These are phyloP conservation scores for Masnerella sp. DNA, from an alignment of 2,888 invertebrate genomes.

Conservation along the genomic window DNA sequence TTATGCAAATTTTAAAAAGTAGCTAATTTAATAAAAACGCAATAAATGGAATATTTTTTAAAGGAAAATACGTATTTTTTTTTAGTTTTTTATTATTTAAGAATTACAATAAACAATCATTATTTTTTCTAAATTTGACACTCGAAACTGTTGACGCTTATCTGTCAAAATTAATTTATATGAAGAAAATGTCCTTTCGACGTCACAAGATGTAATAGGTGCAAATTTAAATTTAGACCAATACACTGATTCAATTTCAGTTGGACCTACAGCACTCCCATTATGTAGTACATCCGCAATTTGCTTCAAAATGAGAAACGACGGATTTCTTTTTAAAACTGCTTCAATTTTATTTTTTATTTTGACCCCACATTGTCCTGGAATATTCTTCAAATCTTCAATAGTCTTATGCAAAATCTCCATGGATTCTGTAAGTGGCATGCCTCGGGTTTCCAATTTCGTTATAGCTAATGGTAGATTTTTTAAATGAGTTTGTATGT, in stretches of 20 bases:
- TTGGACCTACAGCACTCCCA: neutral
- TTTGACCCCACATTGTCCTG: neutral
- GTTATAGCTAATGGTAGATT: neutral
- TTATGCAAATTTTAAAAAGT: neutral
- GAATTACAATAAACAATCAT: conserved; percentile 3
- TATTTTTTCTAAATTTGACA: neutral
- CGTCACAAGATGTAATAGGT: conserved; percentile 4
- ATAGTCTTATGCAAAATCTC: neutral
- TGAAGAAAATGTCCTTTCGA: conserved; percentile 1
- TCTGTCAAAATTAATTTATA: neutral
- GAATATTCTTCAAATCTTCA: conserved; percentile 1
- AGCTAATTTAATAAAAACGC: neutral
- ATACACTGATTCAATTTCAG: neutral
- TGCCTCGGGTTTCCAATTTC: neutral
- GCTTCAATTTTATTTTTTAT: neutral
- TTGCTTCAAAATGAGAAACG: neutral
- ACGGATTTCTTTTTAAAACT: neutral
- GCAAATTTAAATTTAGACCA: neutral
- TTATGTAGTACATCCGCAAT: neutral
- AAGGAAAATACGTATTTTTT: neutral
- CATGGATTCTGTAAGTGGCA: conserved; percentile 2
- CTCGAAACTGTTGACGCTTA: neutral
- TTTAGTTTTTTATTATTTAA: no score
- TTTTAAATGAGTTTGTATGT: neutral
- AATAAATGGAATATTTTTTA: neutral